A percentile compares a stretch with the other conserved stretches of the same genome.
These are phyloP conservation scores for Anarrhichthys ocellatus DNA, from an alignment of 2,113 vertebrate genomes.

Conservation along the genomic window DNA sequence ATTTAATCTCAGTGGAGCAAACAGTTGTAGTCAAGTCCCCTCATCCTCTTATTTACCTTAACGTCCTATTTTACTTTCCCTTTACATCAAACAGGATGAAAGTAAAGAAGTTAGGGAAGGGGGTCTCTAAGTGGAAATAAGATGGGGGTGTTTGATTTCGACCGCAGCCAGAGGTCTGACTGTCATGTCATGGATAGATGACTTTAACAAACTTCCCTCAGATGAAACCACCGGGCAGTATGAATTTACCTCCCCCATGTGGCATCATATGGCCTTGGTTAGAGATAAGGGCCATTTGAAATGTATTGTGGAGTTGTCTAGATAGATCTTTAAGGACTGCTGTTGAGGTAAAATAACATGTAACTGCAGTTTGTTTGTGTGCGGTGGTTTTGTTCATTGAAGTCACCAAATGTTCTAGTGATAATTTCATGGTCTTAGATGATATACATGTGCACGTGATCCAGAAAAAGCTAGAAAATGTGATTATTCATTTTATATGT, in stretches of 20 bases:
- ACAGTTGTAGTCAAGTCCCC: background rate
- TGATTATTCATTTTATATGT: background rate
- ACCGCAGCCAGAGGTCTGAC: slow-evolving; percentile 65
- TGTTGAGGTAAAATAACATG: slow-evolving; percentile 17
- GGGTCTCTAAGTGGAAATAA: slow-evolving; percentile 66
- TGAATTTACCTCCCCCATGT: slow-evolving; percentile 26
- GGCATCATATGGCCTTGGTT: slow-evolving; percentile 72
- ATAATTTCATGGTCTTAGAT: background rate
- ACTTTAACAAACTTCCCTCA: slow-evolving; percentile 66
- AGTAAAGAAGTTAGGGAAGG: slow-evolving; percentile 39
- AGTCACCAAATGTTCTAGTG: background rate
- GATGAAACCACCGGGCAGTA: slow-evolving; percentile 49
- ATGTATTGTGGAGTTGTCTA: background rate
- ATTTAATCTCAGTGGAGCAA: background rate
- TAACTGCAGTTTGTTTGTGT: slow-evolving; percentile 8
- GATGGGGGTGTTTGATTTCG: slow-evolving; percentile 74
- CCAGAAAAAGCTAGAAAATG: background rate
- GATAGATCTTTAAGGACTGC: slow-evolving; percentile 9
- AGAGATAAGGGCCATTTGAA: slow-evolving; percentile 49
- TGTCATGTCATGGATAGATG: slow-evolving; percentile 68
- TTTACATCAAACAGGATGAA: slow-evolving; percentile 65
- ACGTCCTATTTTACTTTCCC: slow-evolving; percentile 34
- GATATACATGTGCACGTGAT: background rate
- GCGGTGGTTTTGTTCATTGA: background rate
- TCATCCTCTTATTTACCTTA: slow-evolving; percentile 27